A percentile compares a stretch with the other conserved stretches of the same genome.
phyloP scores from a whole-genome alignment of 2,888 invertebrate genomes.

The Cheilosia urbana region DNA sequence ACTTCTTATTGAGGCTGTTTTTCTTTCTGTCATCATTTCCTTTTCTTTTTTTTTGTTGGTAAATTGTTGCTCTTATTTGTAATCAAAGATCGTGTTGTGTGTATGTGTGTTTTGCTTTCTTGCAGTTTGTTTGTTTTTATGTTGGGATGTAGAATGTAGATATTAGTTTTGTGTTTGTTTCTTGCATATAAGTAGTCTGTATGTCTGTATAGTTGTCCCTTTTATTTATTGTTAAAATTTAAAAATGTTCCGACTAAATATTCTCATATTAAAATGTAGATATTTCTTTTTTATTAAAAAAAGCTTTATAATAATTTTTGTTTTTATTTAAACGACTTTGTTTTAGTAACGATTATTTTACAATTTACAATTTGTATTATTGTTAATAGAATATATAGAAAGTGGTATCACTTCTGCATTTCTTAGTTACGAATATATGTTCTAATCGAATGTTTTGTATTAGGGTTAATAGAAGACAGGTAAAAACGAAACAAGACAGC shows the following conservation, averaged over 20 bases:
- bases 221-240: constrained; percentile 76
- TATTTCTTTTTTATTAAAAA: constrained; percentile 27
- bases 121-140: constrained; percentile 1
- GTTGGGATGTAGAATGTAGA: background rate
- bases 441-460: constrained; percentile 23
- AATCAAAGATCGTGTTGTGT: constrained; percentile 36
- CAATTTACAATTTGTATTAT: constrained; percentile 52
- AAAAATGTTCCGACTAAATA: constrained; percentile 47
- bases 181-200: constrained; percentile 46
- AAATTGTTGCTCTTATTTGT: constrained; percentile 23
- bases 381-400: constrained; percentile 43
- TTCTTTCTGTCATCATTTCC: constrained; percentile 20
- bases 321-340: constrained; percentile 57
- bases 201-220: constrained; percentile 51
- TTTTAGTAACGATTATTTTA: constrained; percentile 63
- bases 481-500: constrained; percentile 37
- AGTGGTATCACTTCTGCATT: constrained; percentile 41
- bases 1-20: constrained; percentile 51
- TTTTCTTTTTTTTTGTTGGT: constrained; percentile 39
- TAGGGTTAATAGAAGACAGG: constrained; percentile 10
- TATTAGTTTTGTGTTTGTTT: constrained; percentile 26
- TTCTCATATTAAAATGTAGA: constrained; percentile 22
- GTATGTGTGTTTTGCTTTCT: constrained; percentile 36
- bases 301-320: constrained; percentile 52
- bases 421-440: constrained; percentile 55